A percentile compares a stretch with the other conserved stretches of the same genome.
Evolutionary conservation across 2,888 invertebrate species (phyloP).

Genomic region (Cyaniris semiargus): DNA sequence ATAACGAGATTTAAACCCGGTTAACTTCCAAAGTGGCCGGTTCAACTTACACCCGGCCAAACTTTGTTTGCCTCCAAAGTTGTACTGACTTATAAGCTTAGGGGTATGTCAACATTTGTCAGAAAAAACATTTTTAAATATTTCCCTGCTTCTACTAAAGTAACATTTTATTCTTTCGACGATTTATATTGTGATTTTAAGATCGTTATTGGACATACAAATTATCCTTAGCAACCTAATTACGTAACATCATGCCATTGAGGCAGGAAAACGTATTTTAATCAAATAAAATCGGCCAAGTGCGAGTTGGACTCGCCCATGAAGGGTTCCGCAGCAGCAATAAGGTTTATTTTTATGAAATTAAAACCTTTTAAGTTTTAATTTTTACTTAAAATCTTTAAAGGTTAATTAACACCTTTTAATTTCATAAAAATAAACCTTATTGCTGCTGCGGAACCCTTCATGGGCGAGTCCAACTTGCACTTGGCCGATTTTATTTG

Average conservation of each 20-base stretch:
- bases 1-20: background rate
- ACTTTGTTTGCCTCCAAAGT: background rate
- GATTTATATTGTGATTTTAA: background rate
- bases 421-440: too few relatives aligned
- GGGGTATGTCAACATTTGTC: background rate
- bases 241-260: background rate
- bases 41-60: background rate
- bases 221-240: background rate
- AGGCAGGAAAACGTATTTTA: conserved; percentile 11
- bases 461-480: too few relatives aligned
- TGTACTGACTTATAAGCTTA: background rate
- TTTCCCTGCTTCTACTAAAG: background rate
- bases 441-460: too few relatives aligned
- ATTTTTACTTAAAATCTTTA: too few relatives aligned
- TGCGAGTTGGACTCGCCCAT: too few relatives aligned
- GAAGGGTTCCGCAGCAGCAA: too few relatives aligned
- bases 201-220: too few relatives aligned
- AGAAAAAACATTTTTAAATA: background rate
- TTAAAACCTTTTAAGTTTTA: too few relatives aligned
- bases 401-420: too few relatives aligned
- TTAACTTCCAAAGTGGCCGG: background rate
- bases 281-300: too few relatives aligned
- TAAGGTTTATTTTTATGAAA: too few relatives aligned
- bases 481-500: too few relatives aligned
- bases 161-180: background rate